Evolutionary conservation across 2,888 invertebrate genomes (phyloP), one percentile per base, ranked within the genome.

Genomic region (Belgica antarctica): DNA sequence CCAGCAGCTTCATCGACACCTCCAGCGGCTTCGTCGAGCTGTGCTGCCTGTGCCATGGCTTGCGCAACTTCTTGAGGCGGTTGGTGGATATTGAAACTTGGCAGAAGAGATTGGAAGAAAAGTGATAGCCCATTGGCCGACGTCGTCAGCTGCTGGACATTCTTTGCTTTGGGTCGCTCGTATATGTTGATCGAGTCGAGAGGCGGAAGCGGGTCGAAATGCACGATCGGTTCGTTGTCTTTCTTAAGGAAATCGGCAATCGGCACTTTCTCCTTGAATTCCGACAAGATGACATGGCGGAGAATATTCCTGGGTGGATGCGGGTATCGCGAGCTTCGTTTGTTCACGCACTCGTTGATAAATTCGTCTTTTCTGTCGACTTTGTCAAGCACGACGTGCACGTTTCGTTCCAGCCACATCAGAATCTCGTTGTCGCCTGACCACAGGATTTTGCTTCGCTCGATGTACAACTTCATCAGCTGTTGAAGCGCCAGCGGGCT

Each of bases 161-260:
- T 22, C 10, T 15, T 12, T 17, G 25, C 8, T 4, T 28, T 71
- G 22, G 70, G 47, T 68, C 17, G 83, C 62, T 85, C 83, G 77
- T 92, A 92, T 71, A 87, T 83, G 75, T 88, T 85, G 27, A 91
- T 84, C 0, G 89, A 86, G 78, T 92, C 89, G 46, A 81, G 74
- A 1, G 92, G 92, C 15, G 92, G 92, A 71, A 92, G 79, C 3
- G 92, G 92, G 80, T 92, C 92, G 75, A 89, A 88, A 72, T 87
- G 87, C 75, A 90, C 81, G 66, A 91, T 84, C 1, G 78, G 77
- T 68, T 78, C 77, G 36, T 77, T 78, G 71, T 80, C 80, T 66
- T 77, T 78, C 5, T 75, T 74, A 24, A 80, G 75, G 73, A 80
- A 80, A 4, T 76, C 75, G 8, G 80, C 80, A 70, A 80, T 71